A percentile compares a stretch with the other conserved stretches of the same genome.
Conservation (phyloP, 2,113 vertebrate genomes). For the Catagonus wagneri region DNA sequence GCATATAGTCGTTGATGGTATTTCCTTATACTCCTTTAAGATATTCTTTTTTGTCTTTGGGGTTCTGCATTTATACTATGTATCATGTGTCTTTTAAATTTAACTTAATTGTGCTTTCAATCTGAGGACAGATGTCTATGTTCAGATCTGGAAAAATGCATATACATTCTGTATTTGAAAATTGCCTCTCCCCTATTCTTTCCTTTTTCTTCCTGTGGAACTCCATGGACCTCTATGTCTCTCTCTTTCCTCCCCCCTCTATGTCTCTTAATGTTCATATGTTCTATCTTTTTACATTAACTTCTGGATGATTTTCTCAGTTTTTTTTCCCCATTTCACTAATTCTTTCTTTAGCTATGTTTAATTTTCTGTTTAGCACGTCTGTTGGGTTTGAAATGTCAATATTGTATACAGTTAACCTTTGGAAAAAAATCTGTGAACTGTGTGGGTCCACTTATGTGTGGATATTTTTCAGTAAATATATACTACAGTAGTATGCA, state of each 20-base stretch:
- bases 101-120: neutral
- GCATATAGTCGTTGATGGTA: neutral
- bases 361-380: slow-evolving; percentile 5
- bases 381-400: neutral
- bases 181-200: neutral
- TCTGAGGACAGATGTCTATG: neutral
- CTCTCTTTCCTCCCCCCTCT: neutral
- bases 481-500: neutral
- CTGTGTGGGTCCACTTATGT: neutral
- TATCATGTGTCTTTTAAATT: neutral
- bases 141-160: slow-evolving; percentile 45
- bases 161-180: neutral
- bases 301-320: slow-evolving; percentile 19
- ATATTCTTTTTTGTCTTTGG: neutral
- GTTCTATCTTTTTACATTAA: neutral
- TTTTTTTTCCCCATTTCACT: neutral
- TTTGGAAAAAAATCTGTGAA: neutral
- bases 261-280: slow-evolving; percentile 10
- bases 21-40: slow-evolving; percentile 27
- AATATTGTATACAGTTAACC: neutral
- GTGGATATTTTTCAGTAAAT: neutral
- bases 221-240: neutral
- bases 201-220: neutral
- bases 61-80: neutral
- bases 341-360: neutral